A percentile compares a stretch with the other conserved stretches of the same genome.
Conservation (phyloP, 2,888 invertebrate genomes). For the Chaetoderma sp. region DNA sequence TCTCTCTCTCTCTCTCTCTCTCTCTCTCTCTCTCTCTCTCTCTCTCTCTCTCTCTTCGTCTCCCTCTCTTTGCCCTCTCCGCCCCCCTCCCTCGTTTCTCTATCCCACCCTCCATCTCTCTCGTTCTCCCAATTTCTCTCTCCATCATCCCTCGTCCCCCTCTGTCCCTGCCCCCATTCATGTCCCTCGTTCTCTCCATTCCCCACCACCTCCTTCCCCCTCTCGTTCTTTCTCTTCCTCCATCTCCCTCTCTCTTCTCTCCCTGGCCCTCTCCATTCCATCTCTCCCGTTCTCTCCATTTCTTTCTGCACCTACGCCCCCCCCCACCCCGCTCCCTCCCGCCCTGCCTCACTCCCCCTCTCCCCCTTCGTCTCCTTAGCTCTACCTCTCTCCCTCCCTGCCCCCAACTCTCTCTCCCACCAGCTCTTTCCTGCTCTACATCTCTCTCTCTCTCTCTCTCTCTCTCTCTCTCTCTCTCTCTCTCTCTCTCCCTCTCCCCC, state of each 20-base stretch:
- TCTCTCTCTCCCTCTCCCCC: too few relatives aligned
- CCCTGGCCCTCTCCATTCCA: background rate
- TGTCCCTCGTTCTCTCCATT: background rate
- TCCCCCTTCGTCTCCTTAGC: too few relatives aligned
- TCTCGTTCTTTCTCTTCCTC: background rate
- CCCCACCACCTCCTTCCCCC: background rate
- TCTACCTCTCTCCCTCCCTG: too few relatives aligned
- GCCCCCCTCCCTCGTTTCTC: background rate
- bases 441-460: too few relatives aligned
- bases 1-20: background rate
- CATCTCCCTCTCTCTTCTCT: too few relatives aligned
- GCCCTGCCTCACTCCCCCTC: too few relatives aligned
- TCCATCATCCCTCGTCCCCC: conserved; percentile 28
- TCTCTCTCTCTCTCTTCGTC: background rate
- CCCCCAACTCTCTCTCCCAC: too few relatives aligned
- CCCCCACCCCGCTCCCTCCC: background rate
- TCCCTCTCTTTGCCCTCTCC: background rate
- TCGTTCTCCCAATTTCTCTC: background rate
- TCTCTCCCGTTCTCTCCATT: too few relatives aligned
- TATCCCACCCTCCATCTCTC: background rate
- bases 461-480: too few relatives aligned
- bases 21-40: background rate
- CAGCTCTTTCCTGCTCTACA: too few relatives aligned
- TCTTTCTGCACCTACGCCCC: conserved; percentile 61
- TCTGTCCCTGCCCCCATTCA: background rate